Evolutionary conservation across 2,113 vertebrate species (phyloP), one percentile per base, ranked within the genome.

Genomic region (Merops nubicus): DNA sequence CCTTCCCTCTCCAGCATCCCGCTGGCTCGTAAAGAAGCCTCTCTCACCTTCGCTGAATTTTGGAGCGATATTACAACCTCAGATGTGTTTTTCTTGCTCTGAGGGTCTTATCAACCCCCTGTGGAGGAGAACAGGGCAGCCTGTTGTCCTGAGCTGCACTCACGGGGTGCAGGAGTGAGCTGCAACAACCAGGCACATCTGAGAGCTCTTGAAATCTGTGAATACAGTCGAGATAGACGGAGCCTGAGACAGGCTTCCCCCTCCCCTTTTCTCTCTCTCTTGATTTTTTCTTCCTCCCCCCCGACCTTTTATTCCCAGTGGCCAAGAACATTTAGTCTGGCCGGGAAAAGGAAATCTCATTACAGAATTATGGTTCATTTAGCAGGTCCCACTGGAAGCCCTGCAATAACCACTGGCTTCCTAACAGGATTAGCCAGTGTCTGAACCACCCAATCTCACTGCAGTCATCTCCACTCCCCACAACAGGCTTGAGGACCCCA

Each of bases 351-450:
- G 96, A 98, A 97, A 97, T 95, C 60, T 69, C 88, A 97, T 97
- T 96, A 96, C 80, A 31, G 73, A 96, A 97, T 98, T 98, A 97
- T 0, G 15, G 92, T 69, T 97, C 91, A 59, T 97, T 97, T 96
- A 96, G 93, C 92, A 82, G 75, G 89, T 96, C 97, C 97, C 96
- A 92, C 76, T 93, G 96, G 91, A 96, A 97, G 95, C 92, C 69
- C 84, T 85, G 97, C 94, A 97, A 93, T 96, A 97, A 97, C 92
- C 88, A 91, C 96, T 86, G 89, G 26, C 95, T 98, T 98, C 97
- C 97, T 98, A 97, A 96, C 93, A 87, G 95, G 88, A 96, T 97
- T 95, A 97, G 88, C 93, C 97, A 85, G 76, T 65, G 69, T 76
- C 78, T 96, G 89, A 97, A 94, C 95, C 89, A 95, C 91, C 95